These are phyloP conservation scores for Manis javanica DNA, from an alignment of 2,797 vertebrate genomes.

Conservation along the genomic window DNA sequence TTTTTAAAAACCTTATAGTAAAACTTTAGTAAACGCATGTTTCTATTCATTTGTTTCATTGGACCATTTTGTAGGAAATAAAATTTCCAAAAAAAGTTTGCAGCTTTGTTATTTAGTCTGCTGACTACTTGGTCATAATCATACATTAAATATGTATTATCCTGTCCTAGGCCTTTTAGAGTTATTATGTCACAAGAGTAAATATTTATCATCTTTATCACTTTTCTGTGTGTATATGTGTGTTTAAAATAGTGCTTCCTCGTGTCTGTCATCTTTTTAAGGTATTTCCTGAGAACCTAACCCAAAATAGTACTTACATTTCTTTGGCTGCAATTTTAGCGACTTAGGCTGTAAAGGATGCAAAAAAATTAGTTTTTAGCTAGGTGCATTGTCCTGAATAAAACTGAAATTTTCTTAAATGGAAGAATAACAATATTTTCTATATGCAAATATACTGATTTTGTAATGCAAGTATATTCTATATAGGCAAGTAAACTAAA, in stretches of 20 bases:
- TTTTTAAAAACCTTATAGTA: background rate
- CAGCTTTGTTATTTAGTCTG: background rate
- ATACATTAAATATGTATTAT: constrained; percentile 17
- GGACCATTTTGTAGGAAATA: background rate
- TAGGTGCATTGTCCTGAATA: background rate
- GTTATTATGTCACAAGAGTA: background rate
- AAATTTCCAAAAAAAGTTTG: background rate
- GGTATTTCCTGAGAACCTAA: background rate
- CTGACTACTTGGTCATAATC: background rate
- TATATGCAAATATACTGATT: background rate
- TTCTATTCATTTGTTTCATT: constrained; percentile 29
- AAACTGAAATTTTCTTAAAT: constrained; percentile 24
- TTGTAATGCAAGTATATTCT: background rate
- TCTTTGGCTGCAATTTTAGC: constrained; percentile 41
- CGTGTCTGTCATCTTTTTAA: background rate
- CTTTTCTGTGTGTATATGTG: background rate
- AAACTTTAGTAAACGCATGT: constrained; percentile 21
- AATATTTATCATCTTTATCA: constrained; percentile 29
- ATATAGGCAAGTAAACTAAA: background rate
- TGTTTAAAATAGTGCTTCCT: background rate
- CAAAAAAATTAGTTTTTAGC: background rate
- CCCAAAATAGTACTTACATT: background rate
- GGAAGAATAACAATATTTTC: background rate
- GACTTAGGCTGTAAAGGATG: background rate
- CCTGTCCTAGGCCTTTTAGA: background rate